These are phyloP conservation scores for Eurystomus glaucurus DNA, from an alignment of 2,797 vertebrate species.

Conservation along the genomic window DNA sequence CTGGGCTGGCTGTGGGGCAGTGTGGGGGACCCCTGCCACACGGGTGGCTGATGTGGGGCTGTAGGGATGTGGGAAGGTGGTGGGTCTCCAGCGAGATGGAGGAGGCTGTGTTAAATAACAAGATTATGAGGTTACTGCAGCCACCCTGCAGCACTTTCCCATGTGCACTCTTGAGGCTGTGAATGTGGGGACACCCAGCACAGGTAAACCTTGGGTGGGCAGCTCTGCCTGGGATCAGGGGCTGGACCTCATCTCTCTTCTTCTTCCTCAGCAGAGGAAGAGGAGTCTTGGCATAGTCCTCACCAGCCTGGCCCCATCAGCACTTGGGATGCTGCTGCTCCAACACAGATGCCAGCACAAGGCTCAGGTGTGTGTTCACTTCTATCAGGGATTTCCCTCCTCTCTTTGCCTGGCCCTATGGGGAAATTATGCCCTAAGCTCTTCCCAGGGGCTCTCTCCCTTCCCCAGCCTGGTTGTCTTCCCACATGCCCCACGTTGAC, in stretches of 20 bases:
- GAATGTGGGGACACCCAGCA: not conserved
- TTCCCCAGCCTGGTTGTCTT: not conserved
- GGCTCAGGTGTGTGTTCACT: conserved; percentile 53
- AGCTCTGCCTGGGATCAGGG: not conserved
- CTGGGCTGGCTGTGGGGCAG: not conserved
- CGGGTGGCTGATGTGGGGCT: not conserved
- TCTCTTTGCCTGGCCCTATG: not conserved
- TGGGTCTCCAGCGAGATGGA: not conserved
- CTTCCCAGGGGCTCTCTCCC: not conserved
- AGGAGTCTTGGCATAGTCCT: conserved; percentile 73
- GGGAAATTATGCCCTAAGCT: not conserved
- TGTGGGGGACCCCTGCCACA: rapidly evolving
- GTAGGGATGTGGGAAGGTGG: not conserved
- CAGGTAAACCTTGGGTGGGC: not conserved
- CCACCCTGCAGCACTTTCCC: not conserved
- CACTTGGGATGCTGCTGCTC: conserved; percentile 61
- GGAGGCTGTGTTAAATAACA: not conserved
- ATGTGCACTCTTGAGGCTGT: not conserved
- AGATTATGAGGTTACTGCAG: not conserved
- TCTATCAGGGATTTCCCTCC: not conserved
- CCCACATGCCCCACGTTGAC: not conserved
- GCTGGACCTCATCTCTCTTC: not conserved
- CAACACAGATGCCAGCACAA: conserved; percentile 65
- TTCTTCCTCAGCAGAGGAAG: conserved; percentile 58
- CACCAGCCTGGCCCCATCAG: conserved; percentile 67